Conservation (phyloP, 2,113 vertebrate genomes). For the Clarias batrachus region DNA sequence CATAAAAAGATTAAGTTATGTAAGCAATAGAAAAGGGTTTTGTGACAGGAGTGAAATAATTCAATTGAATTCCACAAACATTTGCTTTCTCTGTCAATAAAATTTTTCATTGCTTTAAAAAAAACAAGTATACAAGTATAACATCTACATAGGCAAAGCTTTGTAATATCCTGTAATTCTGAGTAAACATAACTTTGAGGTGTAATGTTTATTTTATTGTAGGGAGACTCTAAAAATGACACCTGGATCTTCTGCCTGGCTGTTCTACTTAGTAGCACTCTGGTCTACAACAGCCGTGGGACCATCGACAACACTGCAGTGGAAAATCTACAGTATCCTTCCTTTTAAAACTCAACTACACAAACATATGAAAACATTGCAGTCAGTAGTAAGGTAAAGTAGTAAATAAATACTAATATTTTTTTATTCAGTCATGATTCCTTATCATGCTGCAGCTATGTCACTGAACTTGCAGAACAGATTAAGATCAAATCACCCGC, state of each 20-base stretch:
- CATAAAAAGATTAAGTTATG: not conserved
- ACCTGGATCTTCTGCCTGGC: slow-evolving; percentile 64
- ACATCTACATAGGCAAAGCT: not conserved
- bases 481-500: slow-evolving; percentile 64
- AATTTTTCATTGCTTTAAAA: not conserved
- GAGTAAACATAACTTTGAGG: not conserved
- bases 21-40: not conserved
- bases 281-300: slow-evolving; percentile 62
- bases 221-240: slow-evolving; percentile 63
- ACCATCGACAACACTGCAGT: slow-evolving; percentile 53
- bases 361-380: too few relatives aligned
- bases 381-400: too few relatives aligned
- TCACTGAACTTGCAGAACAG: slow-evolving; percentile 66
- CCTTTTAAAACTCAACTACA: too few relatives aligned
- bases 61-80: not conserved
- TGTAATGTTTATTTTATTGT: not conserved
- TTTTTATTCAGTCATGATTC: not conserved
- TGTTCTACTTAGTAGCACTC: slow-evolving; percentile 61
- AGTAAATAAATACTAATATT: not conserved
- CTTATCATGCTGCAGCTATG: slow-evolving; percentile 57
- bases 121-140: not conserved
- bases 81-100: not conserved
- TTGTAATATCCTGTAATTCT: not conserved
- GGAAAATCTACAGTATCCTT: slow-evolving; percentile 37
- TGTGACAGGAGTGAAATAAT: not conserved